These are phyloP conservation scores for Aspidiotus destructor DNA, from an alignment of 2,888 invertebrate species.

Conservation along the genomic window DNA sequence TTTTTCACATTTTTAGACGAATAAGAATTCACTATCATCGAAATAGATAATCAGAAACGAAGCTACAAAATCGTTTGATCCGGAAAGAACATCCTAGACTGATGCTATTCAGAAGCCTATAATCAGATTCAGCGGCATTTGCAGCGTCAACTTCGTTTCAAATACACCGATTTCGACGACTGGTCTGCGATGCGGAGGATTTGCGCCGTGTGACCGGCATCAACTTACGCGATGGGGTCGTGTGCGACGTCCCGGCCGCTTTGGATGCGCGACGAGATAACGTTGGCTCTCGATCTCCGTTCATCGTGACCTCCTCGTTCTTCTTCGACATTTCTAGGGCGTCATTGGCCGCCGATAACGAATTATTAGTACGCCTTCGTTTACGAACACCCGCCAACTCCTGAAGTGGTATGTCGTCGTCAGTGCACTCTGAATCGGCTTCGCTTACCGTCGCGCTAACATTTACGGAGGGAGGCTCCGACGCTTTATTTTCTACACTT, in stretches of 20 bases:
- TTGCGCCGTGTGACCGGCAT: neutral
- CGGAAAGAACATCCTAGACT: too few species aligned
- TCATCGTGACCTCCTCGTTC: neutral
- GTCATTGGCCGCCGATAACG: neutral
- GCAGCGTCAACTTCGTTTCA: too few species aligned
- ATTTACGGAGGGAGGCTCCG: neutral
- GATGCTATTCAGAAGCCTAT: too few species aligned
- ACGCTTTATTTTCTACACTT: neutral
- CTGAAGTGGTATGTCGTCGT: conserved; percentile 19
- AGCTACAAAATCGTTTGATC: too few species aligned
- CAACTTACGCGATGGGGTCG: neutral
- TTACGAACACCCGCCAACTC: neutral
- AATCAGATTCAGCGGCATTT: too few species aligned
- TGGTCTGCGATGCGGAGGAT: neutral
- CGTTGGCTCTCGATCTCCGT: neutral
- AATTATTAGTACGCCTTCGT: conserved; percentile 5
- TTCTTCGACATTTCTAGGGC: neutral
- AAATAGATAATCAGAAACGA: too few species aligned
- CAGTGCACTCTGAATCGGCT: conserved; percentile 27
- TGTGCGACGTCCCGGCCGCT: neutral
- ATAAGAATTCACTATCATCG: too few species aligned
- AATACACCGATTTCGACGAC: too few species aligned
- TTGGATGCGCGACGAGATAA: neutral
- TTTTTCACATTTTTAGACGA: too few species aligned
- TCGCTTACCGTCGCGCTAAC: conserved; percentile 14